Evolutionary conservation across 1,140 invertebrate species (phyloP).

Genomic region (Zaprionus capensis): DNA sequence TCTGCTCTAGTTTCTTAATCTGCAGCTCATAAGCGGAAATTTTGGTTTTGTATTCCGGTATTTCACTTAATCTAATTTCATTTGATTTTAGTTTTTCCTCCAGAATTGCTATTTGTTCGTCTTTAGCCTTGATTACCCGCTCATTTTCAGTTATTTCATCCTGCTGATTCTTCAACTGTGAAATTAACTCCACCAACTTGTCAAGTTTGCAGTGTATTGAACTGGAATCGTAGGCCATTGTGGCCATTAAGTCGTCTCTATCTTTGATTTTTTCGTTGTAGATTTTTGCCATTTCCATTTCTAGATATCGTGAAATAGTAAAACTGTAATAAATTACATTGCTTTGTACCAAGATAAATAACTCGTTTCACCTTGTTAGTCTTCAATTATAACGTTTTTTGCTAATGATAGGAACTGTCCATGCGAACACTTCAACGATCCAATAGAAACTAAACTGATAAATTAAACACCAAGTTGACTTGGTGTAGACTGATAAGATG

Average conservation of each 20-base stretch:
- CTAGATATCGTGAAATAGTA: not conserved
- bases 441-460: slow-evolving; percentile 31
- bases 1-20: slow-evolving; percentile 20
- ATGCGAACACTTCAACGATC: slow-evolving; percentile 22
- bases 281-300: slow-evolving; percentile 12
- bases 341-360: not conserved
- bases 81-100: slow-evolving; percentile 15
- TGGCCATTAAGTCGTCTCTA: not conserved
- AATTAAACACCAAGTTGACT: slow-evolving; percentile 18
- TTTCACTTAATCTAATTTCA: slow-evolving; percentile 13
- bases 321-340: not conserved
- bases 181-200: slow-evolving; percentile 14
- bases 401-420: not conserved
- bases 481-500: slow-evolving; percentile 21
- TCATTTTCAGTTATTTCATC: slow-evolving; percentile 15
- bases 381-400: not conserved
- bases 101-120: slow-evolving; percentile 4
- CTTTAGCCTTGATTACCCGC: slow-evolving; percentile 1
- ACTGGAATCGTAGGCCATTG: slow-evolving; percentile 2
- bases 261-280: slow-evolving; percentile 1
- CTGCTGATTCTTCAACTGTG: slow-evolving; percentile 4
- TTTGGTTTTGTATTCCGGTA: slow-evolving; percentile 15
- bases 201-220: slow-evolving; percentile 17
- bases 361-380: not conserved
- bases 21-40: slow-evolving; percentile 9